These are phyloP conservation scores for Callipepla squamata DNA, from an alignment of 2,113 vertebrate species.

Conservation along the genomic window DNA sequence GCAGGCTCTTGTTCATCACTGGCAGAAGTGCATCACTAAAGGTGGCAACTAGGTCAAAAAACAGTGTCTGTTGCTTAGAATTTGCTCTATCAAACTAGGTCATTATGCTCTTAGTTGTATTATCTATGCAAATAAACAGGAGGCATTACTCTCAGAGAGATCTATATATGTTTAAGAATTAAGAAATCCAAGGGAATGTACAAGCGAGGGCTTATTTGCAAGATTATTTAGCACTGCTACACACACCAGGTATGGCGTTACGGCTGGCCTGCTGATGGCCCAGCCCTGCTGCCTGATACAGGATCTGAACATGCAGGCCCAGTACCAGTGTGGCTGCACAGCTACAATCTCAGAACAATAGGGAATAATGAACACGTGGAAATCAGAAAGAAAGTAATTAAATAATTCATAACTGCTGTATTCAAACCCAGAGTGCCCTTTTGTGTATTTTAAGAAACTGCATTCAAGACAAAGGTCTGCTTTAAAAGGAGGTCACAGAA, in stretches of 20 bases:
- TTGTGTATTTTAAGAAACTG: background rate
- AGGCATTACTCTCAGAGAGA: no score
- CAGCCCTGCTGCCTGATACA: background rate
- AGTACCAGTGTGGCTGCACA: background rate
- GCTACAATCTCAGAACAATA: background rate
- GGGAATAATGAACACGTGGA: constrained; percentile 4
- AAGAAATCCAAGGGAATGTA: background rate
- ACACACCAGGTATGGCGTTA: background rate
- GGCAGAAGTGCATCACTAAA: no score
- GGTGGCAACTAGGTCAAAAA: no score
- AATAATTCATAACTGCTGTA: background rate
- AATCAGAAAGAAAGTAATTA: background rate
- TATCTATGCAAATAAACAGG: no score
- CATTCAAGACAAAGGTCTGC: background rate
- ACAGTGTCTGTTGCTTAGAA: no score
- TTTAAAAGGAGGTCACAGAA: background rate
- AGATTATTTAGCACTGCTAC: background rate
- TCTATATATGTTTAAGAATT: background rate
- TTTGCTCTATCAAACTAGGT: no score
- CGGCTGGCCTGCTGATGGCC: background rate
- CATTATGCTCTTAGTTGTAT: no score
- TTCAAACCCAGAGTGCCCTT: background rate
- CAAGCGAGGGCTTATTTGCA: background rate
- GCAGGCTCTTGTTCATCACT: no score
- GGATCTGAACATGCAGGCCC: background rate